Conservation (phyloP, 2,113 vertebrate genomes). For the Arenaria interpres region DNA sequence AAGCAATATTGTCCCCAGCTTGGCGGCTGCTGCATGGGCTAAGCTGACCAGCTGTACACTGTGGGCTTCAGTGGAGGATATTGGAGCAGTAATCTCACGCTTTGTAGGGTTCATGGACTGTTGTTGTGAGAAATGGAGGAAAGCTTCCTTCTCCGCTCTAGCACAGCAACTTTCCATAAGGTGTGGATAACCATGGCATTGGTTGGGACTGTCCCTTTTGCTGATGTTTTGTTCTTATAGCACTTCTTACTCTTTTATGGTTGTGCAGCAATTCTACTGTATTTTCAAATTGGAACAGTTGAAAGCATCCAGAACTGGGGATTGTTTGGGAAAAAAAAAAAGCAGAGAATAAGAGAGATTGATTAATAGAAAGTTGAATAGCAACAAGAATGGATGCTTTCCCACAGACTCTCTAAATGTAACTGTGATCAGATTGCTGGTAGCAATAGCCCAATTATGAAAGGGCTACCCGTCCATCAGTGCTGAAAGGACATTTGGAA, state of each 20-base stretch:
- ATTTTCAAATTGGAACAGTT: not conserved
- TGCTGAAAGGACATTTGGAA: not conserved
- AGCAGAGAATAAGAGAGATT: not conserved
- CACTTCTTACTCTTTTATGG: not conserved
- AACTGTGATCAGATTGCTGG: not conserved
- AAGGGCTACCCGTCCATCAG: not conserved
- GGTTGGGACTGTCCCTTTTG: not conserved
- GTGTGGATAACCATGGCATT: rapidly evolving
- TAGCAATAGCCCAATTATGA: not conserved
- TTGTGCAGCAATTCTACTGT: not conserved
- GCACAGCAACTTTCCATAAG: not conserved
- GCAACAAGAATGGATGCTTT: not conserved
- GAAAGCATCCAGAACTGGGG: not conserved
- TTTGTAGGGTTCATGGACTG: not conserved
- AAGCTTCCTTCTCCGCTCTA: not conserved
- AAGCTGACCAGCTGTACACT: not conserved
- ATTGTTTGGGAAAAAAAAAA: not conserved
- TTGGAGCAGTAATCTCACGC: not conserved
- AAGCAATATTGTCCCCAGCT: slow-evolving; percentile 7
- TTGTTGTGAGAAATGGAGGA: not conserved
- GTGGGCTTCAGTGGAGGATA: not conserved
- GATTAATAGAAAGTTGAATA: not conserved
- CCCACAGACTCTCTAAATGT: not conserved
- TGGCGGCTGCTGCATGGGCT: not conserved
- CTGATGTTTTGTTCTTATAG: not conserved